These are phyloP conservation scores for Sitta europaea DNA, from an alignment of 2,113 vertebrate genomes.

Conservation along the genomic window DNA sequence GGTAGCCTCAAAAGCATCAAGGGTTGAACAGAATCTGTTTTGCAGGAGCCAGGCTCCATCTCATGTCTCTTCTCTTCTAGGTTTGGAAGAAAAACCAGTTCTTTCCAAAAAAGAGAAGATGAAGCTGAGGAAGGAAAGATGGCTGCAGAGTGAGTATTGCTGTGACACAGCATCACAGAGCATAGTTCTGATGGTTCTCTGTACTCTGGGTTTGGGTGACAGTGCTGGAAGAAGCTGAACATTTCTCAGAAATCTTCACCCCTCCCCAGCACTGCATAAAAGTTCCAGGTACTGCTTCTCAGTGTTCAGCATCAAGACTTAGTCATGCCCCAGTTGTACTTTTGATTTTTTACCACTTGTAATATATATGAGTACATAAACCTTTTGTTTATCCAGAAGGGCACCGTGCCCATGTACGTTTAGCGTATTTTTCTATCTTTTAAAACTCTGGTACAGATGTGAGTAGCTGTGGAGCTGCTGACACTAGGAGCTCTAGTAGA, in stretches of 20 bases:
- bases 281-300: background rate
- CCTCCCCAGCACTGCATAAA: background rate
- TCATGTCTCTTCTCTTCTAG: constrained; percentile 56
- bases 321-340: background rate
- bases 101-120: constrained; percentile 90
- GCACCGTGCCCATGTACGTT: background rate
- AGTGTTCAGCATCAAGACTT: background rate
- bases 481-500: too few species aligned
- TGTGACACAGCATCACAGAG: background rate
- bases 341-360: background rate
- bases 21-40: background rate
- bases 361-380: background rate
- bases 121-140: constrained; percentile 84
- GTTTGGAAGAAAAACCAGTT: constrained; percentile 65
- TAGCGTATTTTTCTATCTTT: background rate
- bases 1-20: background rate
- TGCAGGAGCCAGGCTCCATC: background rate
- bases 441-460: background rate
- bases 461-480: too few species aligned
- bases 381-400: background rate
- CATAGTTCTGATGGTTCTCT: background rate
- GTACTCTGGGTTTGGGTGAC: background rate
- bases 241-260: background rate
- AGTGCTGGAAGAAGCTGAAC: background rate
- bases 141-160: constrained; percentile 87